Evolutionary conservation across 2,113 vertebrate genomes (phyloP).

Genomic region (Hippocampus abdominalis): DNA sequence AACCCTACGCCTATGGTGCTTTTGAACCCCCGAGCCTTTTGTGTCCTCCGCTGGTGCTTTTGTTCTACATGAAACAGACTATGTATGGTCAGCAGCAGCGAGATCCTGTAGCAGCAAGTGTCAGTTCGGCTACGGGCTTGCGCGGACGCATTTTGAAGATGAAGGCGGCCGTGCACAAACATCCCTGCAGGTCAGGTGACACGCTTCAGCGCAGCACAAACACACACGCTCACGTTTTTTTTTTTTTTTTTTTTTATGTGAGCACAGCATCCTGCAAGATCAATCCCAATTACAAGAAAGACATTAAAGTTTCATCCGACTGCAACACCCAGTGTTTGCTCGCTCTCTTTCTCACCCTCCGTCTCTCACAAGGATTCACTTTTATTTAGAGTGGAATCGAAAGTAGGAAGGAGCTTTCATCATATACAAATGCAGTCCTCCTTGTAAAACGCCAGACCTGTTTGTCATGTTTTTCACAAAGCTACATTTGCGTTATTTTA

Average conservation of each 20-base stretch:
- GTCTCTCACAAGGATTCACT: slow-evolving; percentile 42
- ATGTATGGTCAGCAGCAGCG: slow-evolving; percentile 68
- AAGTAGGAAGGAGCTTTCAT: slow-evolving; percentile 38
- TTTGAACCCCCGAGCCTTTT: slow-evolving; percentile 72
- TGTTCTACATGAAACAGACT: slow-evolving; percentile 81
- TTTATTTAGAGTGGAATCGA: slow-evolving; percentile 55
- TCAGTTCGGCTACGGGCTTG: slow-evolving; percentile 41
- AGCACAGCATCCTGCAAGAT: slow-evolving; percentile 50
- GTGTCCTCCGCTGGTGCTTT: slow-evolving; percentile 70
- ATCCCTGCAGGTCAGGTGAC: slow-evolving; percentile 22
- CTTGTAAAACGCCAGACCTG: slow-evolving; percentile 29
- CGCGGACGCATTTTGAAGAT: slow-evolving; percentile 40
- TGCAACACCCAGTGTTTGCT: slow-evolving; percentile 55
- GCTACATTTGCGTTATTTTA: slow-evolving; percentile 25
- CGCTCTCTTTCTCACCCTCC: slow-evolving; percentile 30
- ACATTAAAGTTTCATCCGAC: slow-evolving; percentile 69
- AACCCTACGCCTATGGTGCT: slow-evolving; percentile 56
- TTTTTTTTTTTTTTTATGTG: slow-evolving; percentile 29
- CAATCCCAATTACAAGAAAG: slow-evolving; percentile 65
- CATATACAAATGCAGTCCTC: slow-evolving; percentile 26
- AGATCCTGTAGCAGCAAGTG: slow-evolving; percentile 56
- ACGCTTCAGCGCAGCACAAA: slow-evolving; percentile 40
- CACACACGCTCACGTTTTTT: slow-evolving; percentile 32
- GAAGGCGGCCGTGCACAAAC: slow-evolving; percentile 33
- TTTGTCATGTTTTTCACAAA: slow-evolving; percentile 18